Conservation (phyloP, 2,888 invertebrate species). For the Crematogaster levior region DNA sequence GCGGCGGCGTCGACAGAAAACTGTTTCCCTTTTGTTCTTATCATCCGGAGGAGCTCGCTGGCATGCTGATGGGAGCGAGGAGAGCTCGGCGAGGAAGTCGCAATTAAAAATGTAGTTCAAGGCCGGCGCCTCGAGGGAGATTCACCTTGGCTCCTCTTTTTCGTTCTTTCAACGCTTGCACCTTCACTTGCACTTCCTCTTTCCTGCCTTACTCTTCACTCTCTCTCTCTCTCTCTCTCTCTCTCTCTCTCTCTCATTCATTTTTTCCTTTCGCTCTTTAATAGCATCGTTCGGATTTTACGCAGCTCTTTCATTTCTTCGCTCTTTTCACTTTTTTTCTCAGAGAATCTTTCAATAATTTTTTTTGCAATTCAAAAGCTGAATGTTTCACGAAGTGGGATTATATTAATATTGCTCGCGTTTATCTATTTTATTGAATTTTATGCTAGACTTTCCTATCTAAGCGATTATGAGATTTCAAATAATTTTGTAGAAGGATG, state of each 20-base stretch:
- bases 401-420: constrained; percentile 10
- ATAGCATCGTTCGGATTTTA: constrained; percentile 58
- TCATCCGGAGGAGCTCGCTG: constrained; percentile 76
- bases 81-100: constrained; percentile 76
- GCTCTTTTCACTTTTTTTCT: constrained; percentile 50
- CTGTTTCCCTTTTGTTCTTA: constrained; percentile 85
- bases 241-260: constrained; percentile 48
- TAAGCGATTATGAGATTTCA: not conserved
- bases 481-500: too few relatives aligned
- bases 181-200: constrained; percentile 63
- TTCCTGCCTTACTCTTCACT: constrained; percentile 51
- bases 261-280: constrained; percentile 48
- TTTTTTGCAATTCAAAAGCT: constrained; percentile 6
- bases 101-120: constrained; percentile 86
- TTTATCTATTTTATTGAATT: not conserved
- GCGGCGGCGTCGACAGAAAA: constrained; percentile 78
- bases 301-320: constrained; percentile 58
- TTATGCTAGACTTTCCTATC: not conserved
- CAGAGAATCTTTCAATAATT: constrained; percentile 43
- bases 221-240: constrained; percentile 39
- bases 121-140: constrained; percentile 79
- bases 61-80: constrained; percentile 53
- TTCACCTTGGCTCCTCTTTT: constrained; percentile 74
- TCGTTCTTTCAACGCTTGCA: constrained; percentile 61
- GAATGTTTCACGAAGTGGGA: not conserved